These are phyloP conservation scores for Python bivittatus DNA, from an alignment of 2,113 vertebrate species.

Conservation along the genomic window DNA sequence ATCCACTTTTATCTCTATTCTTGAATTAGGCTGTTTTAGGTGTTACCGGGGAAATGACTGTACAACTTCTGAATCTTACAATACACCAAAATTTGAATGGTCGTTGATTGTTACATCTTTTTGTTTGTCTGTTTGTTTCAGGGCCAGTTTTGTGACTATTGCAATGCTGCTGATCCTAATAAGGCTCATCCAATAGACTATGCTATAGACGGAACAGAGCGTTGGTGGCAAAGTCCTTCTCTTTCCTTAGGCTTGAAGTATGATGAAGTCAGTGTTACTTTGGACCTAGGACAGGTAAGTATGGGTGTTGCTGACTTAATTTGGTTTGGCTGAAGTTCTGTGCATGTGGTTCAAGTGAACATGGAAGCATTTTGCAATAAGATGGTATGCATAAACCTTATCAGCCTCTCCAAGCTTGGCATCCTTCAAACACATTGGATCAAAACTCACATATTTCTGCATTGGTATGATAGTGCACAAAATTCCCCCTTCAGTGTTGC, in stretches of 20 bases:
- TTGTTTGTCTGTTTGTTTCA: conserved; percentile 52
- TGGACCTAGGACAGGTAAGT: conserved; percentile 93
- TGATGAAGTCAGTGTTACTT: conserved; percentile 88
- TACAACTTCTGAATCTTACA: background rate
- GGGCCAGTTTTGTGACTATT: conserved; percentile 94
- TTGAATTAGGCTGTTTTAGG: background rate
- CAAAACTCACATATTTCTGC: background rate
- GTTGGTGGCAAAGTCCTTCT: conserved; percentile 97
- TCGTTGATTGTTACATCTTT: background rate
- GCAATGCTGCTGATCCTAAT: conserved; percentile 81
- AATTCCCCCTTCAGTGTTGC: background rate
- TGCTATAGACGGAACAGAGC: conserved; percentile 89
- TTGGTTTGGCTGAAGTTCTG: background rate
- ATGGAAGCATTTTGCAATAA: conserved; percentile 19
- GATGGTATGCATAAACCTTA: background rate
- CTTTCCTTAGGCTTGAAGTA: conserved; percentile 85
- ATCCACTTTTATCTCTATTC: background rate
- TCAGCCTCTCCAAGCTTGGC: background rate
- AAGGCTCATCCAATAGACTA: conserved; percentile 84
- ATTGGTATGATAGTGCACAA: background rate
- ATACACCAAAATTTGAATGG: background rate
- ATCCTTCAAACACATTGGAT: background rate
- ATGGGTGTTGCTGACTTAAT: background rate
- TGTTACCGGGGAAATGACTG: background rate
- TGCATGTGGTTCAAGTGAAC: background rate